These are phyloP conservation scores for Ctenomys sociabilis DNA, from an alignment of 2,113 vertebrate species.

Conservation along the genomic window DNA sequence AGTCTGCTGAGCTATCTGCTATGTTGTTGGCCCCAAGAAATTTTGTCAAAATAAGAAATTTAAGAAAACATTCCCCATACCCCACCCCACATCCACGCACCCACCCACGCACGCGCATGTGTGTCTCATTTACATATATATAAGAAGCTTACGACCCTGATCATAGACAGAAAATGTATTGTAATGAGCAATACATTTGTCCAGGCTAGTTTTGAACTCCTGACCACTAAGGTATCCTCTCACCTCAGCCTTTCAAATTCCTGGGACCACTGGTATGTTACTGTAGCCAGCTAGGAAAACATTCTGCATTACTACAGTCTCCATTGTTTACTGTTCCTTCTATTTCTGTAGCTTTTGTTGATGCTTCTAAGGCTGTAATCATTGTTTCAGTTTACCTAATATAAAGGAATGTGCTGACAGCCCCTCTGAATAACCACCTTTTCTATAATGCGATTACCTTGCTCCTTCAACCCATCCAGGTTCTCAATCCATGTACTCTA, in stretches of 20 bases:
- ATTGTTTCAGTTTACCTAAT: slow-evolving; percentile 21
- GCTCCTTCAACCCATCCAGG: neutral
- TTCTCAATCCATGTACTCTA: neutral
- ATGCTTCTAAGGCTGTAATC: slow-evolving; percentile 47
- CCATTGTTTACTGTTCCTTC: neutral
- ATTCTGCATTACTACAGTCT: neutral
- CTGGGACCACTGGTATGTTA: neutral
- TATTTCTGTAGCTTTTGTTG: neutral
- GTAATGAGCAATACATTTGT: too few species aligned
- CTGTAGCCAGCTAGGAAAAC: neutral
- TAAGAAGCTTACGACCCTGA: too few species aligned
- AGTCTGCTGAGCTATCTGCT: too few species aligned
- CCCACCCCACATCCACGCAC: too few species aligned
- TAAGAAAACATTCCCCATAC: neutral
- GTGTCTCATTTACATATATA: too few species aligned
- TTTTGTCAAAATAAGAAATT: neutral
- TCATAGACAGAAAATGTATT: too few species aligned
- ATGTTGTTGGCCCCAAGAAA: too few species aligned
- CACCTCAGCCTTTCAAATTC: neutral
- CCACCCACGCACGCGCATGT: too few species aligned
- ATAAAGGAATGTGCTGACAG: neutral
- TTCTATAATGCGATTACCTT: neutral
- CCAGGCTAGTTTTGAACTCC: neutral
- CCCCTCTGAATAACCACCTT: neutral
- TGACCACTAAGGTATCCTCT: neutral